These are phyloP conservation scores for Linurgus olivaceus DNA, from an alignment of 2,797 vertebrate species.

Conservation along the genomic window DNA sequence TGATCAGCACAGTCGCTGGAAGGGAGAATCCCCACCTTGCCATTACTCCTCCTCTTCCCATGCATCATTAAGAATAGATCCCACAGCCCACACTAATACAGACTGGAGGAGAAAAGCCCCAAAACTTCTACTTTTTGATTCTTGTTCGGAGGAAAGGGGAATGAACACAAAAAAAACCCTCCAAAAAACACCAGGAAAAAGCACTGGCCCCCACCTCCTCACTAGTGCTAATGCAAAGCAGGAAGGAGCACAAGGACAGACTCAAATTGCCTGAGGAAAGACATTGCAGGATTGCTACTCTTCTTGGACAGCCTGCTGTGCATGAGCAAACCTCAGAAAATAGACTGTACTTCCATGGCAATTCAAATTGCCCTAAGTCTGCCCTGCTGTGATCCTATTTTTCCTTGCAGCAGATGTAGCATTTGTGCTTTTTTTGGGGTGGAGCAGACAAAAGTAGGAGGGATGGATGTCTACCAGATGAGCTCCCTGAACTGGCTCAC, in stretches of 20 bases:
- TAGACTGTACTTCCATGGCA: rapidly evolving
- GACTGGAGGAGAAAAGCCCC: not conserved
- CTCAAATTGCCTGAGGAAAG: not conserved
- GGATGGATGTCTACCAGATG: not conserved
- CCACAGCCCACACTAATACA: not conserved
- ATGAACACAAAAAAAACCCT: not conserved
- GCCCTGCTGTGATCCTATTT: not conserved
- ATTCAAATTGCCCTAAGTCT: not conserved
- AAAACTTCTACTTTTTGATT: not conserved
- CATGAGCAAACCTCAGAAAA: not conserved
- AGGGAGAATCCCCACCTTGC: not conserved
- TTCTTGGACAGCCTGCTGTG: not conserved
- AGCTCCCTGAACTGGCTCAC: not conserved
- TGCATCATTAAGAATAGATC: not conserved
- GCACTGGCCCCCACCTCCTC: not conserved
- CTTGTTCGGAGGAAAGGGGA: rapidly evolving
- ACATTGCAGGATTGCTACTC: not conserved
- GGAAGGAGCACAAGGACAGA: not conserved
- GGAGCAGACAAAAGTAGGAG: not conserved
- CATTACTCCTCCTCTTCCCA: not conserved
- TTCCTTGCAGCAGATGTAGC: not conserved
- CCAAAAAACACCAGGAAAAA: not conserved
- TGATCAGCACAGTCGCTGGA: not conserved
- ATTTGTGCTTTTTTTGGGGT: not conserved
- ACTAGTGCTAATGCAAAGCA: not conserved